These are phyloP conservation scores for Scarus forsteni DNA, from an alignment of 2,797 vertebrate species.

Conservation along the genomic window DNA sequence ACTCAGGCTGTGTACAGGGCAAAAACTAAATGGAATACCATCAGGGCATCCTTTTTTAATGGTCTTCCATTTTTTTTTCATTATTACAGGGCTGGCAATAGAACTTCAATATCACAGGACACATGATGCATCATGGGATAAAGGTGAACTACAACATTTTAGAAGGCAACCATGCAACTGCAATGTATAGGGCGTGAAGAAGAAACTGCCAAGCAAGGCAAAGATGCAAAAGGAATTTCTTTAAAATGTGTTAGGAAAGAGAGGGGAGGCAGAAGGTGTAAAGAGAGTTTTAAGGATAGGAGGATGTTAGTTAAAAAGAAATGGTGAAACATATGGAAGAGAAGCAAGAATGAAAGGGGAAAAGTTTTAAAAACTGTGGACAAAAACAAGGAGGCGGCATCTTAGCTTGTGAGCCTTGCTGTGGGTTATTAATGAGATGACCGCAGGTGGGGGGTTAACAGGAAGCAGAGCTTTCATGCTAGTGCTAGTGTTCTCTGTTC, in stretches of 20 bases:
- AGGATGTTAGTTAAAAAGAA: conserved; percentile 5
- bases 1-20: background rate
- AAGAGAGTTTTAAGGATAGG: background rate
- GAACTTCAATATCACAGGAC: conserved; percentile 24
- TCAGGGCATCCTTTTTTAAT: background rate
- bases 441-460: conserved; percentile 52
- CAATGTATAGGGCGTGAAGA: conserved; percentile 13
- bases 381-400: conserved; percentile 41
- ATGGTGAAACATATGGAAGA: conserved; percentile 13
- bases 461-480: conserved; percentile 79
- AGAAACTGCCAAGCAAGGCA: conserved; percentile 44
- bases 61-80: conserved; percentile 7
- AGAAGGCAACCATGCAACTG: conserved; percentile 54
- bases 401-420: conserved; percentile 64
- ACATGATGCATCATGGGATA: conserved; percentile 19
- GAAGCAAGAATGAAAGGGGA: conserved; percentile 33
- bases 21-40: background rate
- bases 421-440: conserved; percentile 72
- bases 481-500: conserved; percentile 85
- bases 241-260: conserved; percentile 24
- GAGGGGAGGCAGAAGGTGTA: background rate
- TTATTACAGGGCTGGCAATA: background rate
- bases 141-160: conserved; percentile 26
- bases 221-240: conserved; percentile 23
- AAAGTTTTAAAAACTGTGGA: conserved; percentile 32